Conservation (phyloP, 2,797 vertebrate genomes). For the Pseudomugil tenellus region DNA sequence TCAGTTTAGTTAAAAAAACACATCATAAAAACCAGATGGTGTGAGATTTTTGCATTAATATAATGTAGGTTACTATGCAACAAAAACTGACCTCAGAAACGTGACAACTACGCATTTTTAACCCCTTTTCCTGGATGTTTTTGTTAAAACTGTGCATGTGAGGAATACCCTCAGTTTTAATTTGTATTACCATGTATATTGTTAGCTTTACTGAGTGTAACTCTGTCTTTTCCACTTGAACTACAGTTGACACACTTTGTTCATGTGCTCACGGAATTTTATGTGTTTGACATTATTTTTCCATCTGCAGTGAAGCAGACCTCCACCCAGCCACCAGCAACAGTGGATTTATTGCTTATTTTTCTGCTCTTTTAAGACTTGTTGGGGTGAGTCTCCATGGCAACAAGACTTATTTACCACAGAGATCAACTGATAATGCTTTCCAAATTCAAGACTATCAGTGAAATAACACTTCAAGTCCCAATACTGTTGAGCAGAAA, state of each 20-base stretch:
- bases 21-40: neutral
- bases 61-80: neutral
- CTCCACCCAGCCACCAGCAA: too few relatives aligned
- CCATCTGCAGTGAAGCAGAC: neutral
- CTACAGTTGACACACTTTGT: neutral
- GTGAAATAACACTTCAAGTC: too few relatives aligned
- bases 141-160: slow-evolving; percentile 2
- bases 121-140: neutral
- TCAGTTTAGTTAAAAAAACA: neutral
- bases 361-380: too few relatives aligned
- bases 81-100: neutral
- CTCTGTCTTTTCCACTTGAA: neutral
- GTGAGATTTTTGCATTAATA: slow-evolving; percentile 4
- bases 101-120: neutral
- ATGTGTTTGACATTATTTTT: neutral
- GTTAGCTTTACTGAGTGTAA: neutral
- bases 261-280: neutral
- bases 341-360: too few relatives aligned
- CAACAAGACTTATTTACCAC: too few relatives aligned
- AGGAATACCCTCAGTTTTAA: neutral
- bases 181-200: neutral
- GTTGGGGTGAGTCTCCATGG: too few relatives aligned
- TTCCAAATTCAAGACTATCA: too few relatives aligned
- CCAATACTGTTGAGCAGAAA: too few relatives aligned
- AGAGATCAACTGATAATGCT: too few relatives aligned